Base-by-base conservation (phyloP, 2,888 invertebrate species). In the Trimorus sp. region DNA sequence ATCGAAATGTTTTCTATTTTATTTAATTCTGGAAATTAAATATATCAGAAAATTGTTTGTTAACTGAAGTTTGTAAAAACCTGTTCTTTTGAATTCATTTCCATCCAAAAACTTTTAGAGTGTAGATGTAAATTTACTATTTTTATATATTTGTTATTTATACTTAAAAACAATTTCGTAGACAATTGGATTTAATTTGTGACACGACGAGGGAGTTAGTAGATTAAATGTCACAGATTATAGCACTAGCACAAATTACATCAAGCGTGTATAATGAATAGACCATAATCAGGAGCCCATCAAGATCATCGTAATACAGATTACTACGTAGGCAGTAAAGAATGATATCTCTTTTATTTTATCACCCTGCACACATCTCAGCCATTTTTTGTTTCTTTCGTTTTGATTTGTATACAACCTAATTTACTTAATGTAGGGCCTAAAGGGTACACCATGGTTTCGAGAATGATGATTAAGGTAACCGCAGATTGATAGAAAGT, bases 261-360 rank as follows among this genome's bases (percentile, higher is more conserved):
- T 75, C 70, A 38, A 80, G 69, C 71, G 53, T 58, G 66, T 76
- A 75, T 80, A 76, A 76, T 80, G 75, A 80, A 80, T 80, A 70
- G 80, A 66, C 75, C 56, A 71, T 76, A 80, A 80, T 80, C 80
- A 70, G 70, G 69, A 75, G 75, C 53, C 69, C 79, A 79, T 74
- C 79, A 69, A 74, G 74, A 79, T 74, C 74, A 74, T 79, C 68
- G 58, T 74, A 79, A 74, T 58, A 63, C 49, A 79, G 74, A 79
- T 79, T 74, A 65, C 79, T 68, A 74, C 65, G 74, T 74, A 69
- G 79, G 63, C 74, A 74, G 69, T 73, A 74, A 74, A 79, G 63
- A 74, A 68, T 79, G 73, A 74, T 79, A 74, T 69, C 73, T 73
- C 66, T 79, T 79, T 79, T 79, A 73, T 79, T 79, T 74, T 79